These are phyloP conservation scores for Drepana arcuata DNA, from an alignment of 1,140 invertebrate genomes.

Conservation along the genomic window DNA sequence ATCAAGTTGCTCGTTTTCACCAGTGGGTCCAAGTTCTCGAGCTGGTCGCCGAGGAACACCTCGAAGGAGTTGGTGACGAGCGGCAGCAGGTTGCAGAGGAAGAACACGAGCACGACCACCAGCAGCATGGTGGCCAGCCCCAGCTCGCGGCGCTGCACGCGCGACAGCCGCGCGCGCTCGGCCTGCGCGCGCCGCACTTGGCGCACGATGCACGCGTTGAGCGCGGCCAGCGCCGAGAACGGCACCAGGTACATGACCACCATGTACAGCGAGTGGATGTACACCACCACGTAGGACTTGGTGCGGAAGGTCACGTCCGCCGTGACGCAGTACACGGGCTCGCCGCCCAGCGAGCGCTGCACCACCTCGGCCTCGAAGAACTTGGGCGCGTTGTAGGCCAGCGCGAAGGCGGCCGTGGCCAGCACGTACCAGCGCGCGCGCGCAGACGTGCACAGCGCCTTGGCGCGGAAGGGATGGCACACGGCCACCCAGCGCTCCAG, in stretches of 20 bases:
- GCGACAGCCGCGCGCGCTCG: constrained; percentile 85
- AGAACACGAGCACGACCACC: constrained; percentile 94
- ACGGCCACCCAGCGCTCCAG: constrained; percentile 97
- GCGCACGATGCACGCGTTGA: constrained; percentile 92
- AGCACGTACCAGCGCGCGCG: constrained; percentile 89
- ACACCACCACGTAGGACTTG: constrained; percentile 87
- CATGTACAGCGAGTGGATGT: constrained; percentile 94
- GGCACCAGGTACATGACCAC: constrained; percentile 94
- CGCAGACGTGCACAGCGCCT: constrained; percentile 92
- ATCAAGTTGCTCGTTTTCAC: constrained; percentile 93
- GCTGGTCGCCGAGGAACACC: constrained; percentile 77
- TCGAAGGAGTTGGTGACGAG: constrained; percentile 92
- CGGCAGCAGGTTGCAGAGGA: constrained; percentile 94
- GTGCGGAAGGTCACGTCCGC: constrained; percentile 78
- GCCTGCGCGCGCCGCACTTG: constrained; percentile 87
- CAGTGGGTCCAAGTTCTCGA: constrained; percentile 80
- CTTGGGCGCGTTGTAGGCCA: constrained; percentile 90
- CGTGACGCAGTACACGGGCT: constrained; percentile 79
- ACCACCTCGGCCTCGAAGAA: constrained; percentile 76
- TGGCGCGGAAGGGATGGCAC: constrained; percentile 91
- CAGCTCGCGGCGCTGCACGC: constrained; percentile 88
- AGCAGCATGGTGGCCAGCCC: constrained; percentile 94
- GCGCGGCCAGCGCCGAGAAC: constrained; percentile 85
- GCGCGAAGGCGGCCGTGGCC: constrained; percentile 85
- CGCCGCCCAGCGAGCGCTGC: constrained; percentile 34